Conservation (phyloP, 2,113 vertebrate species). For the Misgurnus mizolepis region DNA sequence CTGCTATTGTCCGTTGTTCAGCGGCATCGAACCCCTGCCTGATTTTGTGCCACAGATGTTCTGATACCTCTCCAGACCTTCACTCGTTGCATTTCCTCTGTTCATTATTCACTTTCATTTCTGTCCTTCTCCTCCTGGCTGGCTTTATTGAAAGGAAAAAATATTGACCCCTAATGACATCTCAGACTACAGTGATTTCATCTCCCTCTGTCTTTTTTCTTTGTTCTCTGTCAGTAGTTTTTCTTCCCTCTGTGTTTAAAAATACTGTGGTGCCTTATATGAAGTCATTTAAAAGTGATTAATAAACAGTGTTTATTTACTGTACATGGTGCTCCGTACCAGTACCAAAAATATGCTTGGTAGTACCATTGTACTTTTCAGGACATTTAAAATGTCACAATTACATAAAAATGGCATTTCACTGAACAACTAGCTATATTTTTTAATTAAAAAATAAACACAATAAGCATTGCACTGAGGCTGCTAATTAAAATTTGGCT, state of each 20-base stretch:
- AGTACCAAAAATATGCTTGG: no score
- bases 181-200: not conserved
- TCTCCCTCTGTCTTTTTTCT: slow-evolving; percentile 36
- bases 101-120: slow-evolving; percentile 38
- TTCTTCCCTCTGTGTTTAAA: not conserved
- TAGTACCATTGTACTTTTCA: no score
- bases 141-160: slow-evolving; percentile 10
- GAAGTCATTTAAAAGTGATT: no score
- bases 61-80: slow-evolving; percentile 34
- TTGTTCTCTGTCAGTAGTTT: not conserved
- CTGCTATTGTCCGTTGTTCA: slow-evolving; percentile 34
- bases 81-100: slow-evolving; percentile 18
- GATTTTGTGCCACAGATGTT: slow-evolving; percentile 42
- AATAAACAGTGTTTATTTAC: no score
- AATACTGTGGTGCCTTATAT: not conserved
- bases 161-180: slow-evolving; percentile 22
- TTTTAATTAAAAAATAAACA: no score
- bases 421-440: no score
- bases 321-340: no score
- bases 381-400: not conserved
- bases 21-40: slow-evolving; percentile 19
- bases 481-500: not conserved
- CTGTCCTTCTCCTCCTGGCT: slow-evolving; percentile 22
- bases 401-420: no score
- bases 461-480: not conserved